phyloP scores from a whole-genome alignment of 1,140 invertebrate species.

The Caenorhabditis inopinata region DNA sequence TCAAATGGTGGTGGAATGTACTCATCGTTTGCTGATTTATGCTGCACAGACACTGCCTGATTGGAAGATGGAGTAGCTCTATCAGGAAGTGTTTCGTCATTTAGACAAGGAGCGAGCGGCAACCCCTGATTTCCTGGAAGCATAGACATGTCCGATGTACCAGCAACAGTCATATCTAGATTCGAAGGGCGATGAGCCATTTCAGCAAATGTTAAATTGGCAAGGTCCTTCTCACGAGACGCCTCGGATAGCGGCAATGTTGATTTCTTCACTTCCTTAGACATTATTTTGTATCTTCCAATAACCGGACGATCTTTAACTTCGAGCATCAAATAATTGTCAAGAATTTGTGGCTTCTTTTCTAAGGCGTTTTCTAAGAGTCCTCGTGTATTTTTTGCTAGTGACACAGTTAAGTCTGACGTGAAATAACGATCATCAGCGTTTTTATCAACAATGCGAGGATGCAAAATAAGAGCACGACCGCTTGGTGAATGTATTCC shows the following conservation, averaged over 20 bases:
- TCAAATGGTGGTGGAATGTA: background rate
- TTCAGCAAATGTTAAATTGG: background rate
- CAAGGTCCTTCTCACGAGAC: background rate
- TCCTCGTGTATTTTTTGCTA: background rate
- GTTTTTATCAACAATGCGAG: background rate
- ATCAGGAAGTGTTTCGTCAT: background rate
- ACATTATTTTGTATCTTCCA: constrained; percentile 9
- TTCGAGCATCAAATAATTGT: constrained; percentile 30
- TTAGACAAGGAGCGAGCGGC: background rate
- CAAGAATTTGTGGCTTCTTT: background rate
- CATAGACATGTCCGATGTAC: constrained; percentile 1
- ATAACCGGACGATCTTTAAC: background rate
- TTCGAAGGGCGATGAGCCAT: background rate
- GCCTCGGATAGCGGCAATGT: background rate
- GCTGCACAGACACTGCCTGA: background rate
- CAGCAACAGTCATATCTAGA: background rate
- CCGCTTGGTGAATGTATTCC: background rate
- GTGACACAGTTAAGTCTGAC: background rate
- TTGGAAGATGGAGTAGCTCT: background rate
- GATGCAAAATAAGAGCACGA: background rate
- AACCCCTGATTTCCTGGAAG: background rate
- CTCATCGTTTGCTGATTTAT: background rate
- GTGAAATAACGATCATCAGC: background rate
- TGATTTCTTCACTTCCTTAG: background rate
- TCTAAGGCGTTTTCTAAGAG: background rate